Conservation (phyloP, 1,140 invertebrate species). For the Adoxophyes honmai region DNA sequence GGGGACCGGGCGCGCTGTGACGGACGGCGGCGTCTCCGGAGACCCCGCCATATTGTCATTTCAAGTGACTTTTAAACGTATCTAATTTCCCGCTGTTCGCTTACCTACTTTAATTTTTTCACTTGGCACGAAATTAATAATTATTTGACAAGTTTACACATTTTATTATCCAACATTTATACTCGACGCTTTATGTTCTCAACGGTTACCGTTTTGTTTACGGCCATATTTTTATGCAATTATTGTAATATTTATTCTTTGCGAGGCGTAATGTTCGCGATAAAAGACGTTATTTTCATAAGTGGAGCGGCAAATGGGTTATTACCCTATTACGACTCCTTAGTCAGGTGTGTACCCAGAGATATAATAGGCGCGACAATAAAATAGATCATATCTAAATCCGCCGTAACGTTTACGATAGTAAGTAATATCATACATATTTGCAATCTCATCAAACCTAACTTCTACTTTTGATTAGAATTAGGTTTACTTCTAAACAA, state of each 20-base stretch:
- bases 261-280: constrained; percentile 21
- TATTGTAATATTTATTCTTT: constrained; percentile 31
- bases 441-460: no score
- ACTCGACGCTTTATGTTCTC: neutral
- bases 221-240: constrained; percentile 31
- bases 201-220: constrained; percentile 25
- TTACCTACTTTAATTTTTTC: neutral
- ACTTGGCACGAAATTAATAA: neutral
- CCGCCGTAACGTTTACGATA: no score
- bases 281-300: constrained; percentile 25
- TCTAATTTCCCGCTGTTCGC: neutral
- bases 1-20: constrained; percentile 13
- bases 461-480: no score
- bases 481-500: no score
- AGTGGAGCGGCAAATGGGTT: constrained; percentile 22
- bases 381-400: neutral
- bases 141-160: neutral
- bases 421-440: no score
- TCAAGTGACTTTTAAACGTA: constrained; percentile 14
- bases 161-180: constrained; percentile 15
- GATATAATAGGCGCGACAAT: neutral
- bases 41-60: constrained; percentile 10
- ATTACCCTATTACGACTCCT: constrained; percentile 19
- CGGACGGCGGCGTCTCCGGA: neutral
- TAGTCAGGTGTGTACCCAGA: neutral